These are phyloP conservation scores for Hemichromis elongatus DNA, from an alignment of 2,113 vertebrate genomes.

Conservation along the genomic window DNA sequence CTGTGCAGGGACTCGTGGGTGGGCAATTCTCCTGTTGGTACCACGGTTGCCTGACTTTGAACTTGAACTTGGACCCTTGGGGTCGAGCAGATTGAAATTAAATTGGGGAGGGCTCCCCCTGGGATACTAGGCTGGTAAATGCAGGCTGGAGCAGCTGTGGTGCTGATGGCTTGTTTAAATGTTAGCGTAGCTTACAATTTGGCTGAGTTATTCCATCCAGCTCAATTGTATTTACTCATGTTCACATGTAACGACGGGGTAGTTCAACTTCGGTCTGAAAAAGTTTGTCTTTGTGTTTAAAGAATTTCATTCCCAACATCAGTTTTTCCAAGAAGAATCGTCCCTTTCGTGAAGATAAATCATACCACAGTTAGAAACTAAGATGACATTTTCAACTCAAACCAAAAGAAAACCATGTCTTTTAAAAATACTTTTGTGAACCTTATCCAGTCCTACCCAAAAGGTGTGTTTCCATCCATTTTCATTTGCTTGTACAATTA, in stretches of 20 bases:
- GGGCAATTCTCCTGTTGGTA: slow-evolving; percentile 84
- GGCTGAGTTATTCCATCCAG: not conserved
- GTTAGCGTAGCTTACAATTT: slow-evolving; percentile 19
- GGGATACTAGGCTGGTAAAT: slow-evolving; percentile 71
- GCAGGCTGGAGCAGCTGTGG: slow-evolving; percentile 54
- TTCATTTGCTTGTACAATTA: not conserved
- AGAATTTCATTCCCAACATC: not conserved
- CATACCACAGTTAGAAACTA: not conserved
- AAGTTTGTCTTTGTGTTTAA: not conserved
- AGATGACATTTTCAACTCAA: not conserved
- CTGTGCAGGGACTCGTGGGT: slow-evolving; percentile 73
- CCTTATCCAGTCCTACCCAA: not conserved
- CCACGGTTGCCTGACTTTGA: slow-evolving; percentile 91
- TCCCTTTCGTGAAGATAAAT: not conserved
- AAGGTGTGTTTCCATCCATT: not conserved
- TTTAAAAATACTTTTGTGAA: not conserved
- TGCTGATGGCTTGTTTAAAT: slow-evolving; percentile 45
- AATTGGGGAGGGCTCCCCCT: slow-evolving; percentile 94
- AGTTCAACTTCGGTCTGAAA: not conserved
- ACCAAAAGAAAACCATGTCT: not conserved
- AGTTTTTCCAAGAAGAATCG: not conserved
- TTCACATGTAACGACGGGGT: not conserved
- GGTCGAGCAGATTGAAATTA: slow-evolving; percentile 89
- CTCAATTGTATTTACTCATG: not conserved
- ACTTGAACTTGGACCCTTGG: slow-evolving; percentile 86